These are phyloP conservation scores for Ammospiza maritima DNA, from an alignment of 2,797 vertebrate species.

Conservation along the genomic window DNA sequence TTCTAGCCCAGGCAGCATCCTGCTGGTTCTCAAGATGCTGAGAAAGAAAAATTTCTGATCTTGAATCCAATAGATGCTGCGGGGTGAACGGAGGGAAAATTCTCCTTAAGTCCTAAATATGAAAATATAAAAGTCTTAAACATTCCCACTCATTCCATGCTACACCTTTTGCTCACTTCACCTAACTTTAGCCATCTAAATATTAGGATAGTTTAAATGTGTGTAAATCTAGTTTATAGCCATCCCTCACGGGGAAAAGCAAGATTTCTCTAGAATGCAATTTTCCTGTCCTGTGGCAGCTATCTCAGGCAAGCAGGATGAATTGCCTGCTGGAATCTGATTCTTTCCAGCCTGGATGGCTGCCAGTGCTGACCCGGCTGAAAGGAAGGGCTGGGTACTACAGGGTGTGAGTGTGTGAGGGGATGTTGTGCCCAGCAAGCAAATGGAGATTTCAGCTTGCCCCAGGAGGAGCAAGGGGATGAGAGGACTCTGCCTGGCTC, in stretches of 20 bases:
- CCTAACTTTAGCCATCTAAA: slow-evolving; percentile 43
- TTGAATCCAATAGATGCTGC: not conserved
- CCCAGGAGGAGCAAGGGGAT: not conserved
- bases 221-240: slow-evolving; percentile 29
- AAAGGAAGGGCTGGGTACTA: not conserved
- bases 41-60: not conserved
- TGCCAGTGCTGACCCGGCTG: not conserved
- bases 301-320: slow-evolving; percentile 27
- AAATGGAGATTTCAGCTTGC: not conserved
- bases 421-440: not conserved
- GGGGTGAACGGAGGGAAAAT: not conserved
- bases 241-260: slow-evolving; percentile 5
- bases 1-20: not conserved
- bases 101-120: not conserved
- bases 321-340: slow-evolving; percentile 18
- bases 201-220: slow-evolving; percentile 29
- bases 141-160: not conserved
- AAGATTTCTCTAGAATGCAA: slow-evolving; percentile 9
- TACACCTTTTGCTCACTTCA: not conserved
- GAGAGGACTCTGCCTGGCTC: not conserved
- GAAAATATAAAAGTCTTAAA: not conserved
- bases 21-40: not conserved
- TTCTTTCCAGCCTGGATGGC: not conserved
- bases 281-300: slow-evolving; percentile 13
- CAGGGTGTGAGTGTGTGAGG: fast-evolving